These are phyloP conservation scores for Apodemia hepburni DNA, from an alignment of 2,888 invertebrate genomes.

Conservation along the genomic window DNA sequence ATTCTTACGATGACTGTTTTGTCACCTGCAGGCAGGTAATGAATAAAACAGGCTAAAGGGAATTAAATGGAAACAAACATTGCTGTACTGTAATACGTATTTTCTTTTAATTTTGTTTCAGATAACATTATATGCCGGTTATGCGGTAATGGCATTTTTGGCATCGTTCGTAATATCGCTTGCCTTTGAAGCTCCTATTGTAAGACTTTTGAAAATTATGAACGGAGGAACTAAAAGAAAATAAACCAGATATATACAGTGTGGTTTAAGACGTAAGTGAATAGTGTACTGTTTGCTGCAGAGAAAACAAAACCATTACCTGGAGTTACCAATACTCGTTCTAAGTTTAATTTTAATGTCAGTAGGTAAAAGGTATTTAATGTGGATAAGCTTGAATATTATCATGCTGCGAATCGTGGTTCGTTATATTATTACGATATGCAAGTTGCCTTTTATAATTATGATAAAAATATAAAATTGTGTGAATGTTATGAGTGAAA, in stretches of 20 bases:
- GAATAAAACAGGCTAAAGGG: background rate
- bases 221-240: slow-evolving; percentile 53
- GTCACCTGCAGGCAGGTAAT: background rate
- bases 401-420: background rate
- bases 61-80: background rate
- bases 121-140: slow-evolving; percentile 84
- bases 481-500: no score
- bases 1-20: background rate
- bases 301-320: slow-evolving; percentile 17
- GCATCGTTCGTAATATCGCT: slow-evolving; percentile 88
- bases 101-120: slow-evolving; percentile 39
- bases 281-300: background rate
- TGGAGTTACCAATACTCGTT: slow-evolving; percentile 19
- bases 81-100: background rate
- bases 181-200: slow-evolving; percentile 90
- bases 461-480: no score
- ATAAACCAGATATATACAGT: slow-evolving; percentile 43
- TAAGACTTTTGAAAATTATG: slow-evolving; percentile 86
- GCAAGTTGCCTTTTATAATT: no score
- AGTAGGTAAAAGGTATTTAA: background rate
- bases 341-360: slow-evolving; percentile 6
- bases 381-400: background rate
- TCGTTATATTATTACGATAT: background rate
- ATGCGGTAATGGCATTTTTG: slow-evolving; percentile 88
- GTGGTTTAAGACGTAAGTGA: background rate